Evolutionary conservation across 2,888 invertebrate species (phyloP), one percentile per base, ranked within the genome.

Genomic region (Parnassius smintheus): DNA sequence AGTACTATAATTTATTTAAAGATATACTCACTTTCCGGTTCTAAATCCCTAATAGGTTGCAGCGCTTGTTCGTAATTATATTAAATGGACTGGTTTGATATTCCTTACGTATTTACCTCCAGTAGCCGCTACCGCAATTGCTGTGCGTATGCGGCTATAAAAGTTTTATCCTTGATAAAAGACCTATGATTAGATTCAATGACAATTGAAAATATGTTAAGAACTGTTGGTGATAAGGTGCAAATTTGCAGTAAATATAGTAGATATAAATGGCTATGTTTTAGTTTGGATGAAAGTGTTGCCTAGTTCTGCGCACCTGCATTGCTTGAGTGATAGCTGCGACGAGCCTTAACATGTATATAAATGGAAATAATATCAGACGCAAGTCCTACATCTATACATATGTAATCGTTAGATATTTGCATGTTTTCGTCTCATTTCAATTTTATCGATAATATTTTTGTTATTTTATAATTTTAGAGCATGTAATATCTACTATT

Each of bases 261-360:
- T 53, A 44, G 2, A n/a, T 64, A 46, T 74, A 62, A 18, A 70
- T 54, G 71, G 69, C 72, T 75, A 66, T 68, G 65, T 70, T 68
- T 60, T 51, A 56, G 52, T 42, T 63, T 53, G 64, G 69, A 35
- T 35, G 35, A 64, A 70, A 74, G 70, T 66, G 69, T 70, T 46
- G 69, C 72, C 67, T 75, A 75, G 73, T 73, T 71, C 58, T 49
- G 74, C 75, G 83, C 85, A 84, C 82, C 84, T 84, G 84, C 83
- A 70, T 68, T 68, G 78, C 72, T 71, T 82, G 82, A 83, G 77
- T 81, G 82, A 83, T 81, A 75, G 75, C 67, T 71, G 73, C 68
- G 73, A 80, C 77, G 80, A 75, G 78, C 75, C 70, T 72, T 75
- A 74, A 76, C 73, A 76, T 76, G 74, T 71, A 75, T 69, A 70